Evolutionary conservation across 2,113 vertebrate genomes (phyloP), one percentile per base, ranked within the genome.

Genomic region (Gymnorhina tibicen): DNA sequence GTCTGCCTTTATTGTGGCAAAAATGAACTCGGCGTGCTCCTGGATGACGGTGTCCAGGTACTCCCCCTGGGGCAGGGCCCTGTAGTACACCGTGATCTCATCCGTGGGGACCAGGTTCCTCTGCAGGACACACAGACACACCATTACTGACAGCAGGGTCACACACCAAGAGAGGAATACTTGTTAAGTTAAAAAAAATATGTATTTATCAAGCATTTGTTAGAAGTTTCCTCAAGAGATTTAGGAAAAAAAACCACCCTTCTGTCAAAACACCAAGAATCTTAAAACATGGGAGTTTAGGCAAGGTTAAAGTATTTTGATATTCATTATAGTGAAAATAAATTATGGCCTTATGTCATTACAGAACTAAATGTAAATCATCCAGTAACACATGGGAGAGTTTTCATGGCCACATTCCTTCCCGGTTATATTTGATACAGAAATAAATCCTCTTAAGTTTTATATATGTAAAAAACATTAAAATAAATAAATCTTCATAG

Each of bases 81-180:
- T 97, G 97, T 99, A 99, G 97, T 99, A 99, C 89, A 99, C 98
- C 0, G 96, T 98, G 91, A 99, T 99, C 96, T 99, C 99, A 94
- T 99, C 99, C 3, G 99, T 99, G 13, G 99, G 99, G 91, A 99
- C 98, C 95, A 99, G 98, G 91, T 98, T 99, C 58, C 98, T 98
- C 99, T 99, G 83, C 72, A 93, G 69, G 41, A 86, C 77, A 63
- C 78, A 47, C 24, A 85, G 21, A 93, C 10, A 21, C 8, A 22
- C 23, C 9, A 7, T 86, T 39, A 87, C 47, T 52, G 44, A 68
- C 37, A 85, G 72, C 52, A 93, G 47, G 30, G 11, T 20, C 2
- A n/a, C 33, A 37, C n/a, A 42, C 32, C 63, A 27, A 6, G 28
- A 79, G 11, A 66, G 47, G 4, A 32, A 33, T 2, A 33, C 19